These are phyloP conservation scores for Lordiphosa clarofinis DNA, from an alignment of 1,140 invertebrate genomes.

Conservation along the genomic window DNA sequence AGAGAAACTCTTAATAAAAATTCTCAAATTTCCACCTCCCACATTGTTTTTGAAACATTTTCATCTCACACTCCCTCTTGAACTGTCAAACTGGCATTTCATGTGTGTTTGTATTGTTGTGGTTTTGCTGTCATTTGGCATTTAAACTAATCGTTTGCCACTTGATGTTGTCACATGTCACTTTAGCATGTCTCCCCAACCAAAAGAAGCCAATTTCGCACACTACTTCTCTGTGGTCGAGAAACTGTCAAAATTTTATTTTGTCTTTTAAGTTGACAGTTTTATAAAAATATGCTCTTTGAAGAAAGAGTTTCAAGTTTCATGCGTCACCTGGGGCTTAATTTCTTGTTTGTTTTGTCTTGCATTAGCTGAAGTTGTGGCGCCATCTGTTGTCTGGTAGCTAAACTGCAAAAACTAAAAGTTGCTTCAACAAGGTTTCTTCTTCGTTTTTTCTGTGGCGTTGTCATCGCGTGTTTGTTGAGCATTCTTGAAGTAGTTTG, in stretches of 20 bases:
- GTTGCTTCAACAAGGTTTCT: constrained; percentile 8
- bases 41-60: too few relatives aligned
- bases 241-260: constrained; percentile 34
- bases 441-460: constrained; percentile 7
- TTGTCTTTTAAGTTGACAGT: constrained; percentile 1
- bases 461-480: constrained; percentile 47
- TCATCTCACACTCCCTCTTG: too few relatives aligned
- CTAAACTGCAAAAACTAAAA: constrained; percentile 10
- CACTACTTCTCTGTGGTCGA: too few relatives aligned
- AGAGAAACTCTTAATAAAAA: too few relatives aligned
- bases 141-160: constrained; percentile 43
- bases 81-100: too few relatives aligned
- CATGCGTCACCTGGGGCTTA: constrained; percentile 16
- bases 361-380: constrained; percentile 1
- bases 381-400: constrained; percentile 45
- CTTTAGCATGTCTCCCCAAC: constrained; percentile 26
- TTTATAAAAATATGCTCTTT: constrained; percentile 7
- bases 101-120: too few relatives aligned
- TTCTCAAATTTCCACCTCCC: too few relatives aligned
- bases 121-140: constrained; percentile 14
- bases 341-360: constrained; percentile 9
- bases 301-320: constrained; percentile 23
- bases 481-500: constrained; percentile 42
- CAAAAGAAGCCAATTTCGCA: too few relatives aligned
- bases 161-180: constrained; percentile 25